A percentile compares a stretch with the other conserved stretches of the same genome.
Evolutionary conservation across 37 sponge, comb jelly and placozoan species (phyloP).

Genomic region (Beroe forskalii): DNA sequence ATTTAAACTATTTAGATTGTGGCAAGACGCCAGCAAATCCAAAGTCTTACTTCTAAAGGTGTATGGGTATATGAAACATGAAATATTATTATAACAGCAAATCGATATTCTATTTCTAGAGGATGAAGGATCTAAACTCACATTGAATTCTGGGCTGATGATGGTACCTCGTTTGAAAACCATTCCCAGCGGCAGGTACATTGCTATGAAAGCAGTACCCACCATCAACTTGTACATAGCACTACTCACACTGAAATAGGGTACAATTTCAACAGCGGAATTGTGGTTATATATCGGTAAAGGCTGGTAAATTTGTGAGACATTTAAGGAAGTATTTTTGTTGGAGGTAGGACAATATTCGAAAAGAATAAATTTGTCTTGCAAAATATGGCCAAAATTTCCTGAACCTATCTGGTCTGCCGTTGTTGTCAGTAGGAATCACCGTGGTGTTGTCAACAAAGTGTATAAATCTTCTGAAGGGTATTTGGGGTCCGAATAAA

Average conservation of each 20-base stretch:
- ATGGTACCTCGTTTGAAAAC: slow-evolving; percentile 13
- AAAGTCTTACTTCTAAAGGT: too few species aligned
- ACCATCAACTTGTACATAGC: not conserved
- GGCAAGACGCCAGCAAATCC: too few species aligned
- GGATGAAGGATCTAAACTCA: too few species aligned
- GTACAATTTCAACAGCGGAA: too few species aligned
- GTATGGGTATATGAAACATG: not conserved
- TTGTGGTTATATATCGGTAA: too few species aligned
- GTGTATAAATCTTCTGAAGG: not conserved
- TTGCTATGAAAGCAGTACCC: slow-evolving; percentile 1
- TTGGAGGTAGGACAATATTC: too few species aligned
- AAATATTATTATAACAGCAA: too few species aligned
- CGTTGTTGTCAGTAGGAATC: not conserved
- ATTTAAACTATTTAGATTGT: too few species aligned
- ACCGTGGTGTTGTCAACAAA: not conserved
- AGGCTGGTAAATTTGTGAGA: too few species aligned
- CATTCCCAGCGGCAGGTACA: not conserved
- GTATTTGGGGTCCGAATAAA: not conserved
- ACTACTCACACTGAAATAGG: not conserved
- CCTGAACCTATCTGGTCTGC: slow-evolving; percentile 17
- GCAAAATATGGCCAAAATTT: too few species aligned
- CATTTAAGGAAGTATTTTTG: too few species aligned
- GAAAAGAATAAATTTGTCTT: too few species aligned
- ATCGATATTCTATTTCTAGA: not conserved
- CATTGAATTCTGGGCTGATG: slow-evolving; percentile 13